Conservation (phyloP, 1,140 invertebrate species). For the Linepithema humile region DNA sequence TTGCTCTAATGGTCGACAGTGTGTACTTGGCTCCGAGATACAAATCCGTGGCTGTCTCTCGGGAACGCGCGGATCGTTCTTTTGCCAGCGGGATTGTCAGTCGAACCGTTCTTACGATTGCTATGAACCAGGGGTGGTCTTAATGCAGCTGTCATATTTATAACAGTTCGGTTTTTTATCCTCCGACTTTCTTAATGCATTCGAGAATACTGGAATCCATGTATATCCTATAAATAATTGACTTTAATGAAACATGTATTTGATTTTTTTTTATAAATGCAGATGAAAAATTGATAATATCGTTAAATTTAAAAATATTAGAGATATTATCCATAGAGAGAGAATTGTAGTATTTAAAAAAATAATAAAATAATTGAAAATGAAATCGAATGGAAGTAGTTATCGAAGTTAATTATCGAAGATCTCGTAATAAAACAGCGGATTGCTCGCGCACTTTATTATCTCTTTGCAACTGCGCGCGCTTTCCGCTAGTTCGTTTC, state of each 20-base stretch:
- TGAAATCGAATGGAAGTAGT: not conserved
- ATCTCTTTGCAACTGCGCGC: not conserved
- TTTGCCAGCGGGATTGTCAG: not conserved
- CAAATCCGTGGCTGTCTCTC: not conserved
- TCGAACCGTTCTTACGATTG: not conserved
- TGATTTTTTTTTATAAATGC: not conserved
- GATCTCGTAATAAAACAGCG: too few species aligned
- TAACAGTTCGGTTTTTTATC: not conserved
- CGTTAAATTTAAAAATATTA: not conserved
- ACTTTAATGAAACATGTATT: too few species aligned
- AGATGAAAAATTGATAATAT: not conserved
- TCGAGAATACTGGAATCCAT: not conserved
- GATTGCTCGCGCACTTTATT: not conserved
- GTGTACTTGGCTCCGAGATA: not conserved
- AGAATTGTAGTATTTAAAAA: not conserved
- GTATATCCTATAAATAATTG: too few species aligned
- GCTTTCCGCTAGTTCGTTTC: not conserved
- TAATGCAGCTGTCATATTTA: not conserved
- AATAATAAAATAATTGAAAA: too few species aligned
- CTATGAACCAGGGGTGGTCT: not conserved
- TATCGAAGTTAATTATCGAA: too few species aligned
- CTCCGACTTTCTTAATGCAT: not conserved
- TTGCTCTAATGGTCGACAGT: not conserved
- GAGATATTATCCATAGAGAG: not conserved
- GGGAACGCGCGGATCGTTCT: not conserved